These are phyloP conservation scores for Loxodonta africana DNA, from an alignment of 2,113 vertebrate species.

Conservation along the genomic window DNA sequence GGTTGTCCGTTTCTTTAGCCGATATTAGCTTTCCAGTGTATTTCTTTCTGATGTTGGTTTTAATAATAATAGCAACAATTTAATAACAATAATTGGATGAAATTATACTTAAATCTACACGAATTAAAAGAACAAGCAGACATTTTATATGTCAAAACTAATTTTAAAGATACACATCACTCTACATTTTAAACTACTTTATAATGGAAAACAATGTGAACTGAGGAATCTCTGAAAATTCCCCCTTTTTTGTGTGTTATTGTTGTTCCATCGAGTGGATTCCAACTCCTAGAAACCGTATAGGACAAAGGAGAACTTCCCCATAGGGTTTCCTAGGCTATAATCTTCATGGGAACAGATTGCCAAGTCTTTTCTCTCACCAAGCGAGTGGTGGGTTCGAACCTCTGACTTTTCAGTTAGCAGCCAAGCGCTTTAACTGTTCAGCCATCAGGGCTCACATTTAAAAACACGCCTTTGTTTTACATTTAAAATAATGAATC, in stretches of 20 bases:
- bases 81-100: background rate
- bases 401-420: background rate
- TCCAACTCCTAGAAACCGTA: background rate
- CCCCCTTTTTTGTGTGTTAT: background rate
- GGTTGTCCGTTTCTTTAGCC: background rate
- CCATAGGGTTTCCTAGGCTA: background rate
- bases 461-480: background rate
- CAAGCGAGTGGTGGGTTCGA: background rate
- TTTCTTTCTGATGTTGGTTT: background rate
- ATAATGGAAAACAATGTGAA: background rate
- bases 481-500: conserved; percentile 28
- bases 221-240: conserved; percentile 22
- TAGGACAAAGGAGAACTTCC: background rate
- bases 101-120: background rate
- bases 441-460: background rate
- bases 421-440: background rate
- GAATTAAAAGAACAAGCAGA: background rate
- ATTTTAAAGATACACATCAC: conserved; percentile 22
- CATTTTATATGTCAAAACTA: background rate
- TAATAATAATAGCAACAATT: background rate
- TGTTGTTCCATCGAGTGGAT: background rate
- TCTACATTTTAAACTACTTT: conserved; percentile 15
- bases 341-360: background rate
- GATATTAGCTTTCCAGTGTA: background rate
- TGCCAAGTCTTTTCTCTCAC: background rate